A percentile compares a stretch with the other conserved stretches of the same genome.
These are phyloP conservation scores for Eurois occulta DNA, from an alignment of 2,888 invertebrate genomes.

Conservation along the genomic window DNA sequence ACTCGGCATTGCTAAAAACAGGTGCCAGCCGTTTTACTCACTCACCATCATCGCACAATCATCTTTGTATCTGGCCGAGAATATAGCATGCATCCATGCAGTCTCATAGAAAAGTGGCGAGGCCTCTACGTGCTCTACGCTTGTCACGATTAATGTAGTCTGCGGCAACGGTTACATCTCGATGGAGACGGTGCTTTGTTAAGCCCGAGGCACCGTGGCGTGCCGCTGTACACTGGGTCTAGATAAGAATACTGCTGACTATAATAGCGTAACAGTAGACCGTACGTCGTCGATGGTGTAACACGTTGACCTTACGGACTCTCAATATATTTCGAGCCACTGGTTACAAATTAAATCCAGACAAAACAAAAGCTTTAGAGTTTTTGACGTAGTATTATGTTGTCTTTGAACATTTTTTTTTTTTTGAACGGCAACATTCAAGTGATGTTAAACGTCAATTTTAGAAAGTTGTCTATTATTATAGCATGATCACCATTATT, in stretches of 20 bases:
- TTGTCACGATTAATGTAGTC: not conserved
- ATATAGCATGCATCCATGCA: no score
- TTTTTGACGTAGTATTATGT: not conserved
- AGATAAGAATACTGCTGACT: no score
- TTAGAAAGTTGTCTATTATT: slow-evolving; percentile 87
- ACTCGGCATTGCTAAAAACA: no score
- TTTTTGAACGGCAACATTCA: slow-evolving; percentile 74
- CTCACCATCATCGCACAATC: no score
- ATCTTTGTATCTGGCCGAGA: no score
- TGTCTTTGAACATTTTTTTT: slow-evolving; percentile 16
- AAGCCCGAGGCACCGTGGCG: no score
- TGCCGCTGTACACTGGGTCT: not conserved
- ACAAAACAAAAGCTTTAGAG: not conserved
- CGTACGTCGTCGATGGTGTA: no score
- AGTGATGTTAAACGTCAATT: slow-evolving; percentile 78
- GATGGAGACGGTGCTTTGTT: not conserved
- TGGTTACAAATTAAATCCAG: not conserved
- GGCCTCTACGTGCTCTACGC: not conserved
- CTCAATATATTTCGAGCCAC: not conserved
- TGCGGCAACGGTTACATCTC: not conserved
- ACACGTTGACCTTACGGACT: not conserved
- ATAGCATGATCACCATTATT: slow-evolving; percentile 73
- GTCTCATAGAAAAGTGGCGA: not conserved
- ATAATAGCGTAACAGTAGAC: no score
- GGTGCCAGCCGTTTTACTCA: no score